Conservation (phyloP, 30 jellyfish, hydroid and myxozoan species). For the Turritopsis rubra region DNA sequence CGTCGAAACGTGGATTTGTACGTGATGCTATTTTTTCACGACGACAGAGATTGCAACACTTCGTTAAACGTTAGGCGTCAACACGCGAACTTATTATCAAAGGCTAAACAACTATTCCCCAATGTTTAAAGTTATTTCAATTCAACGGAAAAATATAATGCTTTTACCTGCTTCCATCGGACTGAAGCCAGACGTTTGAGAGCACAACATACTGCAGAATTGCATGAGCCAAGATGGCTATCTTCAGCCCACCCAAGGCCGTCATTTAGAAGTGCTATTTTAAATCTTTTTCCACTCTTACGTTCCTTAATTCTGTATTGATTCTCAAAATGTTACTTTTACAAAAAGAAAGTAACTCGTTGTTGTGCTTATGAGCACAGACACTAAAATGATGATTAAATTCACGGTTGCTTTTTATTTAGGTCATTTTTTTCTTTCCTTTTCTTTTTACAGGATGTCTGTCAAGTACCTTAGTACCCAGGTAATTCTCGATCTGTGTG, state of each 20-base stretch:
- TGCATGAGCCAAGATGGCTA: not conserved
- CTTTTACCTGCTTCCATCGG: too few relatives aligned
- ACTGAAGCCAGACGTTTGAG: too few relatives aligned
- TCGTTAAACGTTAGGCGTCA: too few relatives aligned
- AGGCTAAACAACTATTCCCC: too few relatives aligned
- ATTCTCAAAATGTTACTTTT: not conserved
- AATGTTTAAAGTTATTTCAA: too few relatives aligned
- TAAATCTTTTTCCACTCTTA: not conserved
- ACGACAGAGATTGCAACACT: too few relatives aligned
- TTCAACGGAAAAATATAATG: too few relatives aligned
- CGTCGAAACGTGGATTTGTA: too few relatives aligned
- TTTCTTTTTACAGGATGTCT: not conserved
- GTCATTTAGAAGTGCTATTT: not conserved
- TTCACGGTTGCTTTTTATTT: not conserved
- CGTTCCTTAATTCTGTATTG: not conserved
- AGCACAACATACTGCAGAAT: not conserved
- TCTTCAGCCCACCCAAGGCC: not conserved
- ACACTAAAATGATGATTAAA: not conserved
- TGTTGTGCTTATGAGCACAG: not conserved
- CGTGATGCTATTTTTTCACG: too few relatives aligned
- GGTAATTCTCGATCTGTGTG: not conserved
- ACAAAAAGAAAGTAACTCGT: not conserved
- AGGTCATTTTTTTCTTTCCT: not conserved
- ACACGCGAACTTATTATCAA: too few relatives aligned
- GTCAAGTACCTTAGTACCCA: not conserved